Percentiles rank a stretch among this genome's conserved stretches.
phyloP scores from a whole-genome alignment of 1,140 invertebrate species.

The Sesamia nonagrioides region DNA sequence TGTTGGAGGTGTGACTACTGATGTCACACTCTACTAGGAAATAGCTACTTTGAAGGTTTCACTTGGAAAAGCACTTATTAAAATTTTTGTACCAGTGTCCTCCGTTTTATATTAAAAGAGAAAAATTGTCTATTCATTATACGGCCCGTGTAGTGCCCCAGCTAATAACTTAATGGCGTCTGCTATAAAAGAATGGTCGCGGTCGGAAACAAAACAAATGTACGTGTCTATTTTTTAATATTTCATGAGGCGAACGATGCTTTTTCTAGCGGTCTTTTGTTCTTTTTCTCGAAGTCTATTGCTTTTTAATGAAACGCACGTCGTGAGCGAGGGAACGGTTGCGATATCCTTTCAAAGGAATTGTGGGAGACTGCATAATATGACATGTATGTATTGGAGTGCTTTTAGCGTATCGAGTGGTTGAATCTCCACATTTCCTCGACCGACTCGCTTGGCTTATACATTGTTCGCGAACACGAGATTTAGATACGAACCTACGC shows the following conservation, averaged over 20 bases:
- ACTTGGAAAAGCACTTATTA: slow-evolving; percentile 25
- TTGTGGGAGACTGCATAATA: slow-evolving; percentile 48
- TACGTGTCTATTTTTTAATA: slow-evolving; percentile 54
- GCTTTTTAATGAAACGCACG: slow-evolving; percentile 60
- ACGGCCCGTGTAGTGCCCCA: slow-evolving; percentile 24
- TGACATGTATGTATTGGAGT: slow-evolving; percentile 37
- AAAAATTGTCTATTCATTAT: slow-evolving; percentile 32
- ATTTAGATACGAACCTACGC: not conserved
- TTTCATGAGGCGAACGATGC: slow-evolving; percentile 54
- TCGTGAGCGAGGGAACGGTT: slow-evolving; percentile 33
- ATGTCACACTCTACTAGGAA: slow-evolving; percentile 34
- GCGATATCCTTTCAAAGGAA: slow-evolving; percentile 48
- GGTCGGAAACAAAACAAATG: slow-evolving; percentile 48
- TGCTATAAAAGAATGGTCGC: slow-evolving; percentile 44
- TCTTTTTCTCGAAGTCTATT: slow-evolving; percentile 52
- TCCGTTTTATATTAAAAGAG: slow-evolving; percentile 39
- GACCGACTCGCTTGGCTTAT: not conserved
- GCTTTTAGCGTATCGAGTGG: slow-evolving; percentile 42
- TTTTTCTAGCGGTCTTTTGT: slow-evolving; percentile 54
- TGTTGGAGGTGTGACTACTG: slow-evolving; percentile 40
- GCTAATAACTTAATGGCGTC: slow-evolving; percentile 57
- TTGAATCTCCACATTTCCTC: slow-evolving; percentile 25
- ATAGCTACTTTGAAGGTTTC: slow-evolving; percentile 27
- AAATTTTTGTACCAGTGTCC: slow-evolving; percentile 26
- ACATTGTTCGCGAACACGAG: not conserved